These are phyloP conservation scores for Drosophila lacteicornis DNA, from an alignment of 1,140 invertebrate species.

Conservation along the genomic window DNA sequence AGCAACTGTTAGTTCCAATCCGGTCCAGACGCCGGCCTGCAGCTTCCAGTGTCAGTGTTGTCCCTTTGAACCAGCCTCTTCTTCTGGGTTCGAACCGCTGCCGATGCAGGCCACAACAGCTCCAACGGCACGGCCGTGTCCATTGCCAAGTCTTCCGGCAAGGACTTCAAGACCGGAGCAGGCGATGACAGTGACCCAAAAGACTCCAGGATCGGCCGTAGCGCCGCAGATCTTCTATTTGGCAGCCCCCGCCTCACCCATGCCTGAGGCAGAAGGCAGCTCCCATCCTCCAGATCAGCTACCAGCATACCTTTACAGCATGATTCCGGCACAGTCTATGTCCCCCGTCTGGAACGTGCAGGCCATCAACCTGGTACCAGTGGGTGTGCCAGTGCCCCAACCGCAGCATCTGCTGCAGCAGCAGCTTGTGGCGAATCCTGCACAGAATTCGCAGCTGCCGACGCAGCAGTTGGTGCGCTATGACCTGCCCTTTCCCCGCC, in stretches of 20 bases:
- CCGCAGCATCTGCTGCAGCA: slow-evolving; percentile 22
- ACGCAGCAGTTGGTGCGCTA: slow-evolving; percentile 28
- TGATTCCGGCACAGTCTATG: slow-evolving; percentile 14
- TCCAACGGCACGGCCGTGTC: not conserved
- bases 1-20: no score
- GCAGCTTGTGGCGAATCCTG: slow-evolving; percentile 13
- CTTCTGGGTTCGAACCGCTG: slow-evolving; percentile 11
- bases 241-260: not conserved
- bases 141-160: not conserved
- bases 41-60: slow-evolving; percentile 22
- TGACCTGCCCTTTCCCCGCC: slow-evolving; percentile 40
- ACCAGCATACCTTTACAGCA: slow-evolving; percentile 3
- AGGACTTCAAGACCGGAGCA: slow-evolving; percentile 3
- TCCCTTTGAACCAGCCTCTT: slow-evolving; percentile 3
- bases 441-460: slow-evolving; percentile 27
- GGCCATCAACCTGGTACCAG: slow-evolving; percentile 17
- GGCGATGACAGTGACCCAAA: not conserved
- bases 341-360: slow-evolving; percentile 21
- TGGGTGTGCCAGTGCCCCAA: not conserved
- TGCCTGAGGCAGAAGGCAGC: not conserved
- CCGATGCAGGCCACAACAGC: not conserved
- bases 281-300: slow-evolving; percentile 7
- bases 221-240: slow-evolving; percentile 20
- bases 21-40: slow-evolving; percentile 9
- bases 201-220: not conserved